Conservation (phyloP, 2,888 invertebrate species). For the Sthenelais limicola region DNA sequence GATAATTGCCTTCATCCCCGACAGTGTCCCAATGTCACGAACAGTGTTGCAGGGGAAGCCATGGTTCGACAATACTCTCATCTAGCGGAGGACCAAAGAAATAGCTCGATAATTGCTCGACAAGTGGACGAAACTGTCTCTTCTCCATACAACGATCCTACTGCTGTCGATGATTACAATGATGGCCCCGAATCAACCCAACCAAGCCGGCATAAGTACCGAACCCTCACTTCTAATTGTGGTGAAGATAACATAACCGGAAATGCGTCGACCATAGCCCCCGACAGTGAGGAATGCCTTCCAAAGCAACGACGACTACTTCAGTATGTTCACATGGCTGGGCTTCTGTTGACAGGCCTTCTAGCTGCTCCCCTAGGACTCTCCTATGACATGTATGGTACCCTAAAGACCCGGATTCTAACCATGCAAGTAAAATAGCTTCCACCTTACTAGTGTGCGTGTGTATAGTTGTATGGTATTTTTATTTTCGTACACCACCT, state of each 20-base stretch:
- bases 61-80: too few species aligned
- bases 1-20: not conserved
- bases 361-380: conserved; percentile 10
- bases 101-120: too few species aligned
- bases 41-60: too few species aligned
- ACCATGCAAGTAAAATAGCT: conserved; percentile 17
- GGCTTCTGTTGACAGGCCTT: conserved; percentile 15
- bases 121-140: too few species aligned
- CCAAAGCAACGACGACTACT: not conserved
- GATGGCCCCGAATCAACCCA: not conserved
- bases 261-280: not conserved
- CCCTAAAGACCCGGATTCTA: conserved; percentile 10
- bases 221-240: too few species aligned
- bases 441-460: too few species aligned
- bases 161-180: too few species aligned
- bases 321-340: conserved; percentile 23
- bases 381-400: conserved; percentile 14
- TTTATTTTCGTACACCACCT: too few species aligned
- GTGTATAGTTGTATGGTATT: too few species aligned
- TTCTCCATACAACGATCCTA: too few species aligned
- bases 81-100: too few species aligned
- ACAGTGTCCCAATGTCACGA: conserved; percentile 15
- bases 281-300: conserved; percentile 3
- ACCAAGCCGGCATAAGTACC: not conserved
- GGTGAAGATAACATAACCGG: not conserved